Base-by-base conservation (phyloP, 2,113 vertebrate species). In the Caranx ignobilis region DNA sequence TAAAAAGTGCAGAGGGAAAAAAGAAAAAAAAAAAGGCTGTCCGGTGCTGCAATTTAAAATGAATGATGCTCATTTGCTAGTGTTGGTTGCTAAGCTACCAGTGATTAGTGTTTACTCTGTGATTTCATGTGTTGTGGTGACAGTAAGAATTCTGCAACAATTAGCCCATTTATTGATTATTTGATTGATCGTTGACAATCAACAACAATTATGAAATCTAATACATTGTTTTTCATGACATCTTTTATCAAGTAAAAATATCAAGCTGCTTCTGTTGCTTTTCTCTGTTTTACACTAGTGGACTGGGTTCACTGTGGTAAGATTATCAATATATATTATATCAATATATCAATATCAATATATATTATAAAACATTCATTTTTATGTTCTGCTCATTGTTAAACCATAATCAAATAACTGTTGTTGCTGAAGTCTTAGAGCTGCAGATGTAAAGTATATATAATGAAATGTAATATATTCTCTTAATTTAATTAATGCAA, bases 11-110 rank as follows among this genome's bases (percentile, higher is more conserved):
- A 37, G 45, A 54, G 39, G 26, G 26, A 26, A 26, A 26, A 26
- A 26, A 26, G 26, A 26, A 26, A 26, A 26, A 26, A 26, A 74
- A 66, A 45, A 10, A 11, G 13, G 7, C 70, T 7, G 47, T 32
- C 68, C n/a, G 13, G 37, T 7, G 67, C 50, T 34, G 15, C 11
- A 32, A 64, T 55, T 65, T 79, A 45, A n/a, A 79, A 72, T 57
- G 12, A 77, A 73, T 2, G 69, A 70, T 35, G 48, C 54, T 70
- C 19, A 31, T 34, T 15, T 31, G 79, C 2, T 50, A 37, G 6
- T 54, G 77, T 59, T 63, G 64, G 50, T 56, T 79, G 50, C 45
- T 1, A 32, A 48, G 56, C 54, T 56, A 32, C 55, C 47, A 21
- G 11, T 21, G 18, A 62, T 50, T 43, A 37, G 63, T 12, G 55